These are phyloP conservation scores for Meteorus sp. DNA, from an alignment of 1,140 invertebrate genomes.

Conservation along the genomic window DNA sequence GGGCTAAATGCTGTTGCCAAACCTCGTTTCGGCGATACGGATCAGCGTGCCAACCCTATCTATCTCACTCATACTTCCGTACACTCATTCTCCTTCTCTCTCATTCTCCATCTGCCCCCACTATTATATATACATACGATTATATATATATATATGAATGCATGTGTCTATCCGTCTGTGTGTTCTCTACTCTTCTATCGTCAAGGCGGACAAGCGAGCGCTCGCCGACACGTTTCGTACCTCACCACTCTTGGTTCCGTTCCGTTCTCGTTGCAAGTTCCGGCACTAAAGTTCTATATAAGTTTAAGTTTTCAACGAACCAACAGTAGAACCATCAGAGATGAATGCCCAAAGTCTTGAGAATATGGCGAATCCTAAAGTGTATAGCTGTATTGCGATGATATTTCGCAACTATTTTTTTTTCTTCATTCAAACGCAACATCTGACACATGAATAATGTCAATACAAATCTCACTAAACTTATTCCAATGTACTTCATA, in stretches of 20 bases:
- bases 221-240: conserved; percentile 19
- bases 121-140: not conserved
- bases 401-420: too few species aligned
- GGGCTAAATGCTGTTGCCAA: conserved; percentile 54
- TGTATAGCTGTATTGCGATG: too few species aligned
- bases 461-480: too few species aligned
- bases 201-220: conserved; percentile 9
- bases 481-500: too few species aligned
- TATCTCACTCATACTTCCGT: not conserved
- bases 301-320: conserved; percentile 20
- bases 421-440: too few species aligned
- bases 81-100: not conserved
- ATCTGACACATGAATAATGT: too few species aligned
- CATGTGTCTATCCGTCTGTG: too few species aligned
- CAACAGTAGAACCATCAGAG: too few species aligned
- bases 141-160: too few species aligned
- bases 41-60: conserved; percentile 41
- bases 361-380: too few species aligned
- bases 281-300: conserved; percentile 20
- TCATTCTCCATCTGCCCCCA: conserved; percentile 9
- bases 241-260: conserved; percentile 16
- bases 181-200: not conserved
- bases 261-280: conserved; percentile 16
- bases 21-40: conserved; percentile 57
- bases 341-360: too few species aligned